phyloP scores from a whole-genome alignment of 2,888 invertebrate species.

The Sturmia bella region DNA sequence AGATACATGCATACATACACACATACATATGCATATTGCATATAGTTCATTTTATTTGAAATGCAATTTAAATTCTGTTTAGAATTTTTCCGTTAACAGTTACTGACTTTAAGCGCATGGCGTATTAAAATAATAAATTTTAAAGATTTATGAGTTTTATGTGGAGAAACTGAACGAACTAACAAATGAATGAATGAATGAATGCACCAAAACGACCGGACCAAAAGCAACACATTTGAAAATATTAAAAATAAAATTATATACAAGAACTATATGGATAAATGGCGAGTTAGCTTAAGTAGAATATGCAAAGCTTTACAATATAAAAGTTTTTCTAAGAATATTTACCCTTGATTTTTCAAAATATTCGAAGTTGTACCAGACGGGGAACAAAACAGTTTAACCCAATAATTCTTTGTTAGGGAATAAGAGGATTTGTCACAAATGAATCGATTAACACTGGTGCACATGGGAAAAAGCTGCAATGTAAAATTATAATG shows the following conservation, averaged over 20 bases:
- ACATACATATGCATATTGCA: background rate
- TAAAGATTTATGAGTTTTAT: slow-evolving; percentile 61
- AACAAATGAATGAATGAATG: slow-evolving; percentile 25
- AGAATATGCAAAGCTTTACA: background rate
- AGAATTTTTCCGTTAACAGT: slow-evolving; percentile 35
- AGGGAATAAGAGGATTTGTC: too few relatives aligned
- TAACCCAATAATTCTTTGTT: too few relatives aligned
- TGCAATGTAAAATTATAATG: too few relatives aligned
- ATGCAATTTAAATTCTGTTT: slow-evolving; percentile 36
- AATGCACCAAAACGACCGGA: slow-evolving; percentile 33
- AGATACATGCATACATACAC: too few relatives aligned
- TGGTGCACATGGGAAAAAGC: too few relatives aligned
- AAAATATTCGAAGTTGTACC: too few relatives aligned
- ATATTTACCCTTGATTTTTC: too few relatives aligned
- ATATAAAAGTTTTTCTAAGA: too few relatives aligned
- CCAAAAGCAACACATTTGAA: slow-evolving; percentile 42
- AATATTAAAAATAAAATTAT: slow-evolving; percentile 32
- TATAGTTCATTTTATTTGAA: slow-evolving; percentile 2
- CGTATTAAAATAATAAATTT: slow-evolving; percentile 65
- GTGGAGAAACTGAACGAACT: slow-evolving; percentile 34
- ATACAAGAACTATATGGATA: background rate
- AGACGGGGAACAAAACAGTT: too few relatives aligned
- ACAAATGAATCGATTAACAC: too few relatives aligned
- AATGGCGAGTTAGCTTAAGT: background rate
- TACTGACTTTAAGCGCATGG: slow-evolving; percentile 47